phyloP scores from a whole-genome alignment of 2,113 vertebrate species.

The Syngnathus scovelli region DNA sequence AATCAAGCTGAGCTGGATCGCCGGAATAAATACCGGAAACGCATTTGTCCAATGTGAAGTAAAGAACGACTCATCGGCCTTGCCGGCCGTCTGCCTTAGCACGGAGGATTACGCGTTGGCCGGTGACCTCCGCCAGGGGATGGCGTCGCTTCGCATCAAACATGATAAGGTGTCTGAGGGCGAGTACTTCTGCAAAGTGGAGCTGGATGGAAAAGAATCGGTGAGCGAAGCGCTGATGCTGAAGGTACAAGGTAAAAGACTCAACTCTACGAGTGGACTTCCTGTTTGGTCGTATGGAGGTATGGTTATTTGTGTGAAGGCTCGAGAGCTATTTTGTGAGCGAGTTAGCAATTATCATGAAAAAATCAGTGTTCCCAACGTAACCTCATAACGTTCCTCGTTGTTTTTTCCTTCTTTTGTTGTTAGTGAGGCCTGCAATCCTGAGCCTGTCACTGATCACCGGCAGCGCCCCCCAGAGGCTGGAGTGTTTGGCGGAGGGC shows the following conservation, averaged over 20 bases:
- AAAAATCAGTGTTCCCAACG: not conserved
- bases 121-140: slow-evolving; percentile 22
- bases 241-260: slow-evolving; percentile 7
- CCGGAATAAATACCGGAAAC: accelerated
- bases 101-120: not conserved
- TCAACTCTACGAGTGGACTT: not conserved
- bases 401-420: not conserved
- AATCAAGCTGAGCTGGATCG: slow-evolving; percentile 14
- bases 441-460: slow-evolving; percentile 7
- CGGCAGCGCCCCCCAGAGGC: not conserved
- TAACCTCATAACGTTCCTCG: not conserved
- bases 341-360: not conserved
- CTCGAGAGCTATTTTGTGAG: not conserved
- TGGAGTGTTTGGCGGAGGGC: slow-evolving; percentile 27
- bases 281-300: not conserved
- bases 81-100: accelerated
- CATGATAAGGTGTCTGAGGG: not conserved
- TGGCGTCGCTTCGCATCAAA: slow-evolving; percentile 18
- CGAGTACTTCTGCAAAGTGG: slow-evolving; percentile 2
- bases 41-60: slow-evolving; percentile 8
- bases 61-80: not conserved
- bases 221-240: accelerated
- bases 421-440: slow-evolving; percentile 18
- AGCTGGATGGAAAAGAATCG: accelerated
- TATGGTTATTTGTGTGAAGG: not conserved